Evolutionary conservation across 1,140 invertebrate species (phyloP).

Genomic region (Leptopilina clavipes): DNA sequence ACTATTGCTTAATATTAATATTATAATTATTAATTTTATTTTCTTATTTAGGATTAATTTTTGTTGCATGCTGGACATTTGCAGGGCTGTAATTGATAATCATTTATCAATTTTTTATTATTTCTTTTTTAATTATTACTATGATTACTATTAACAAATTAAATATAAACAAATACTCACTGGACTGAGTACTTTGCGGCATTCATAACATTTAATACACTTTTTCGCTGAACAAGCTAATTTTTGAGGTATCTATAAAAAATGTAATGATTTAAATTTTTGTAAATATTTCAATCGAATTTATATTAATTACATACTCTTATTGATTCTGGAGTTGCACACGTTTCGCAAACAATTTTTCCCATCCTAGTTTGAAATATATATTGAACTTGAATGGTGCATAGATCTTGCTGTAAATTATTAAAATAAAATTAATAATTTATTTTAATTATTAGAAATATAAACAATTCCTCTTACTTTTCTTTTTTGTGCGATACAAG

Average conservation of each 20-base stretch:
- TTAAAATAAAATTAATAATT: not conserved
- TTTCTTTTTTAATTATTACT: not conserved
- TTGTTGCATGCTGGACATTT: not conserved
- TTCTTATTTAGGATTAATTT: not conserved
- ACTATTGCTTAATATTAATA: not conserved
- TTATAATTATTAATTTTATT: not conserved
- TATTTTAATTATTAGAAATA: not conserved
- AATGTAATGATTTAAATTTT: not conserved
- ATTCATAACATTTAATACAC: slow-evolving; percentile 2
- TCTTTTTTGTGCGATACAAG: not conserved
- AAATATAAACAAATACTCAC: not conserved
- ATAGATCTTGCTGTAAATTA: not conserved
- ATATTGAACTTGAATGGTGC: not conserved
- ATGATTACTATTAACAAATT: not conserved
- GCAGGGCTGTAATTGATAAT: not conserved
- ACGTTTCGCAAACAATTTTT: slow-evolving; percentile 45
- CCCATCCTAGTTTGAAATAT: slow-evolving; percentile 40
- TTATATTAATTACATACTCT: slow-evolving; percentile 28
- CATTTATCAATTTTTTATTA: not conserved
- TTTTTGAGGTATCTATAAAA: slow-evolving; percentile 11
- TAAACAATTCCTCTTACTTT: not conserved
- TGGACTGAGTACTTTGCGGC: not conserved
- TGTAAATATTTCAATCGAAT: not conserved
- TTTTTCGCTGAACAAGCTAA: slow-evolving; percentile 3
- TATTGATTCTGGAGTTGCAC: slow-evolving; percentile 12